Evolutionary conservation across 2,797 vertebrate species (phyloP).

Genomic region (Oreortyx pictus): DNA sequence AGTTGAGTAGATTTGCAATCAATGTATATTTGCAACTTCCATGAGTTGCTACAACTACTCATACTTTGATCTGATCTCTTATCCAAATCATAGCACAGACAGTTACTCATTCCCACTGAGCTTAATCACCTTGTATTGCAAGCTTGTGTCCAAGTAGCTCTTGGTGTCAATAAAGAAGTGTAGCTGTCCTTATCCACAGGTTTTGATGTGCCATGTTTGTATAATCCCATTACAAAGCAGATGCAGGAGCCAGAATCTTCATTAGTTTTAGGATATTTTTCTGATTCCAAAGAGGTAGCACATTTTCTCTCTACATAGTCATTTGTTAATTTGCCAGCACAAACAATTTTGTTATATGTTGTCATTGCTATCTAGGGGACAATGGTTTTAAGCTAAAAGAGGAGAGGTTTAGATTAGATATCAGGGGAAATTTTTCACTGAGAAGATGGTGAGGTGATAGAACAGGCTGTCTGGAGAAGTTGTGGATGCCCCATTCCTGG

Average conservation of each 20-base stretch:
- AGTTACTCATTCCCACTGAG: background rate
- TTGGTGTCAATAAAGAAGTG: background rate
- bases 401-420: no score
- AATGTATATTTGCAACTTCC: background rate
- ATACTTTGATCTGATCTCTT: background rate
- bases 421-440: no score
- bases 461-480: no score
- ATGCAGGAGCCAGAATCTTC: background rate
- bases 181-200: rapidly evolving
- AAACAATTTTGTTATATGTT: background rate
- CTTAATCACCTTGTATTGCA: background rate
- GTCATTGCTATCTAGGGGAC: background rate
- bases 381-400: no score
- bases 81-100: background rate
- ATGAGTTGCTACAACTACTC: background rate
- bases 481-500: no score
- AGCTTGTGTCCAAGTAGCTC: background rate
- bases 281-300: background rate
- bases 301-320: background rate
- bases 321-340: background rate
- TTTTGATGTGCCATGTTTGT: background rate
- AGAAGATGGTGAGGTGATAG: no score
- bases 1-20: rapidly evolving
- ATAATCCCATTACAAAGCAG: rapidly evolving
- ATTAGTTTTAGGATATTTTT: background rate